Conservation (phyloP, 2,888 invertebrate species). For the Onchidella celtica region DNA sequence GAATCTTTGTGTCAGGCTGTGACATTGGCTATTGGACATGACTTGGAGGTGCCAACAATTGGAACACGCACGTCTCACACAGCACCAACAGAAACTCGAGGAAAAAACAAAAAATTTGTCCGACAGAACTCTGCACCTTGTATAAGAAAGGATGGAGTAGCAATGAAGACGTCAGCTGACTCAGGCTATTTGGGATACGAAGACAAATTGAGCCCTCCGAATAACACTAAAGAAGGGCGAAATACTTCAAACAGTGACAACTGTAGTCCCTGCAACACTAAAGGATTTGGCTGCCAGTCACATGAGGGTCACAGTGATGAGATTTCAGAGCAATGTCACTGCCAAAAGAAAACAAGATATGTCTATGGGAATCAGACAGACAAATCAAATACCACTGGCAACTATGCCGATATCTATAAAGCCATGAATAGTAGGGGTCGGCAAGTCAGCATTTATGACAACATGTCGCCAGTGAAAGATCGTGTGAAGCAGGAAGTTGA, state of each 20-base stretch:
- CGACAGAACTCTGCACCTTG: background rate
- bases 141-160: background rate
- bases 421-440: background rate
- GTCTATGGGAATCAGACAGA: background rate
- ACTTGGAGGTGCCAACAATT: background rate
- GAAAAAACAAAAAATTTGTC: background rate
- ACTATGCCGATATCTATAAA: background rate
- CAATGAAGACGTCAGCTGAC: constrained; percentile 26
- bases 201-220: constrained; percentile 43
- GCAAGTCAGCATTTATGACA: constrained; percentile 50
- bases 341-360: background rate
- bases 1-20: constrained; percentile 22
- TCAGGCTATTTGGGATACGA: constrained; percentile 43
- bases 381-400: background rate
- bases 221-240: background rate
- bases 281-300: background rate
- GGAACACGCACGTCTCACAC: background rate
- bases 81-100: background rate
- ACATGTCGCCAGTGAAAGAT: constrained; percentile 35
- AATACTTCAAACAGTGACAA: background rate
- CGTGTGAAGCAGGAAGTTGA: background rate
- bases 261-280: background rate
- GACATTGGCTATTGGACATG: background rate
- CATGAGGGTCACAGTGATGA: background rate
- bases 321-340: background rate